Conservation (phyloP, 1,140 invertebrate species). For the Phthorimaea operculella region DNA sequence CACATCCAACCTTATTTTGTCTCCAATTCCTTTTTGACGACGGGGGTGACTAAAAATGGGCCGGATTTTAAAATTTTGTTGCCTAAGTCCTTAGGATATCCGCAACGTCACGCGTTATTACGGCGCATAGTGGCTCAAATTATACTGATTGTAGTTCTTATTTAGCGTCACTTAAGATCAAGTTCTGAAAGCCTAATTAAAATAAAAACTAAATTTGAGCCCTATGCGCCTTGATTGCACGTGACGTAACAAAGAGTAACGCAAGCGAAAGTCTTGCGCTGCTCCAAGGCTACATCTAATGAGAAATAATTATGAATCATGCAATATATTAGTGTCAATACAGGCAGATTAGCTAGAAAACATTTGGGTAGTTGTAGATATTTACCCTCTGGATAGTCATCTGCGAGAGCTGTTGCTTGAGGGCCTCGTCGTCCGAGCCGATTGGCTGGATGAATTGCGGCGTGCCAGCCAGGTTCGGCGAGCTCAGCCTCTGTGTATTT, state of each 20-base stretch:
- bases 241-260: too few species aligned
- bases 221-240: too few species aligned
- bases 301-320: too few species aligned
- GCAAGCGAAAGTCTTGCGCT: too few species aligned
- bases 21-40: slow-evolving; percentile 61
- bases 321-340: background rate
- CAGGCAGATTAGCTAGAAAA: background rate
- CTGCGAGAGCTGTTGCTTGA: slow-evolving; percentile 61
- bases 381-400: slow-evolving; percentile 62
- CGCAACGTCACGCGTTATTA: too few species aligned
- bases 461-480: slow-evolving; percentile 45
- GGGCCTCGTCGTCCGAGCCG: slow-evolving; percentile 56
- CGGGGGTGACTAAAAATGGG: slow-evolving; percentile 59
- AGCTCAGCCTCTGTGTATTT: slow-evolving; percentile 43
- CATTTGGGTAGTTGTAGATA: slow-evolving; percentile 14
- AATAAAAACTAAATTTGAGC: too few species aligned
- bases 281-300: too few species aligned
- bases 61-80: slow-evolving; percentile 38
- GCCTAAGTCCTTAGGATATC: background rate
- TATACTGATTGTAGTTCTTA: too few species aligned
- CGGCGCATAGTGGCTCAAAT: too few species aligned
- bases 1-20: slow-evolving; percentile 63
- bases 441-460: slow-evolving; percentile 56
- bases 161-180: too few species aligned
- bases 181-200: too few species aligned